Conservation (phyloP, 2,797 vertebrate species). For the Enteromius afrohamiltoni region DNA sequence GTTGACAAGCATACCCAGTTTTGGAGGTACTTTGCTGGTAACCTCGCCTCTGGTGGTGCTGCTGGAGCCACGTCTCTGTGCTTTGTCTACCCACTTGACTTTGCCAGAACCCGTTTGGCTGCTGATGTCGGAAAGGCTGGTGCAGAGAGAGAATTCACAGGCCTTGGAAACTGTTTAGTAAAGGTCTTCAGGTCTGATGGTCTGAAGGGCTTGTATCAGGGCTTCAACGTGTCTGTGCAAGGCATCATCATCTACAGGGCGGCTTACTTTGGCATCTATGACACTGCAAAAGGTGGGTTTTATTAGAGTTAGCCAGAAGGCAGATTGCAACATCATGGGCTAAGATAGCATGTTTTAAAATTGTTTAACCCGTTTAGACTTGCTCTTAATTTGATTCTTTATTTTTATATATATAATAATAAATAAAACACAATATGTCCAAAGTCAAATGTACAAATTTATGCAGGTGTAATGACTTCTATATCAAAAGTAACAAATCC, state of each 20-base stretch:
- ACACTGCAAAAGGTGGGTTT: slow-evolving; percentile 81
- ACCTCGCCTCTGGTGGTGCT: slow-evolving; percentile 78
- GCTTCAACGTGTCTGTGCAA: slow-evolving; percentile 83
- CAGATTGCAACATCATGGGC: neutral
- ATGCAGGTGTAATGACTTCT: too few relatives aligned
- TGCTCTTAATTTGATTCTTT: too few relatives aligned
- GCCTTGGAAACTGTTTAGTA: slow-evolving; percentile 76
- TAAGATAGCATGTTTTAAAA: too few relatives aligned
- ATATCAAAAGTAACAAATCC: too few relatives aligned
- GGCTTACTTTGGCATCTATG: slow-evolving; percentile 86
- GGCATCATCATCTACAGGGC: slow-evolving; percentile 88
- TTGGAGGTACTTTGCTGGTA: slow-evolving; percentile 82
- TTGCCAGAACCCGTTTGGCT: slow-evolving; percentile 79
- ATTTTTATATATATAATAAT: too few relatives aligned
- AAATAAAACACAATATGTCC: too few relatives aligned
- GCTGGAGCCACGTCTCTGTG: slow-evolving; percentile 81
- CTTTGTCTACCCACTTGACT: slow-evolving; percentile 81
- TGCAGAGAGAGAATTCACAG: slow-evolving; percentile 72
- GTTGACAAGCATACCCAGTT: slow-evolving; percentile 81
- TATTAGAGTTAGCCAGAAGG: neutral
- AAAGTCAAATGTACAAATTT: too few relatives aligned
- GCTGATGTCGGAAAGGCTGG: slow-evolving; percentile 79
- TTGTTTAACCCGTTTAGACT: too few relatives aligned
- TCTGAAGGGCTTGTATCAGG: slow-evolving; percentile 76
- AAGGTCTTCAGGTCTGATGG: slow-evolving; percentile 79